Evolutionary conservation across 92 coral and sea anemone genomes (phyloP), one percentile per base, ranked within the genome.

Genomic region (Chrysogorgia sp.): DNA sequence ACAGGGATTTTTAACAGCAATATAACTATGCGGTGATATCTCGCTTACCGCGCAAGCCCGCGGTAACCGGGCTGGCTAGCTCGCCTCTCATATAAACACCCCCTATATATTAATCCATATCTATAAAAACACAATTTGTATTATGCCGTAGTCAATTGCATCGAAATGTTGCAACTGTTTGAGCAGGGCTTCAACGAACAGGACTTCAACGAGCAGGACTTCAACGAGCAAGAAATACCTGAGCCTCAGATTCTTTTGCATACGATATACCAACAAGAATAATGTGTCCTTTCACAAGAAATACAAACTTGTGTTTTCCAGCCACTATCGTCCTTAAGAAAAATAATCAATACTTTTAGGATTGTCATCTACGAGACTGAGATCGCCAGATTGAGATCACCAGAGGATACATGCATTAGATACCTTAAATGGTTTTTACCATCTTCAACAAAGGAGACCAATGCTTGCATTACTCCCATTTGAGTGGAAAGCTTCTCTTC

Each of bases 391-490:
- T 43, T 49, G 31, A 29, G 50, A 7, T 13, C 50, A 66, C 47
- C 12, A 25, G 15, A 31, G 6, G 15, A 19, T 17, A 25, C 10
- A 25, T 6, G 37, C 85, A 21, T n/a, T n/a, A n/a, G n/a, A n/a
- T 21, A 94, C 98, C 98, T 91, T 70, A 94, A 83, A 47, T 81
- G 80, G 77, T 94, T 94, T 37, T 75, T 86, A 31, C 86, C 98
- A 70, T 76, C 97, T 67, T 94, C 94, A 35, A 94, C 96, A 85
- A 94, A 89, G 10, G 97, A 94, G 34, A 94, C 90, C 32, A 94
- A 76, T 9, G 98, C 98, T 68, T 94, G 98, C 98, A 94, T 94
- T 26, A 94, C 98, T 31, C 98, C 98, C 92, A 88, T 94, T 34
- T 91, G 86, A 45, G 98, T 94, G 3, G 97, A 96, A 2, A 94